phyloP scores from a whole-genome alignment of 2,113 vertebrate genomes.

The Gallinago media region DNA sequence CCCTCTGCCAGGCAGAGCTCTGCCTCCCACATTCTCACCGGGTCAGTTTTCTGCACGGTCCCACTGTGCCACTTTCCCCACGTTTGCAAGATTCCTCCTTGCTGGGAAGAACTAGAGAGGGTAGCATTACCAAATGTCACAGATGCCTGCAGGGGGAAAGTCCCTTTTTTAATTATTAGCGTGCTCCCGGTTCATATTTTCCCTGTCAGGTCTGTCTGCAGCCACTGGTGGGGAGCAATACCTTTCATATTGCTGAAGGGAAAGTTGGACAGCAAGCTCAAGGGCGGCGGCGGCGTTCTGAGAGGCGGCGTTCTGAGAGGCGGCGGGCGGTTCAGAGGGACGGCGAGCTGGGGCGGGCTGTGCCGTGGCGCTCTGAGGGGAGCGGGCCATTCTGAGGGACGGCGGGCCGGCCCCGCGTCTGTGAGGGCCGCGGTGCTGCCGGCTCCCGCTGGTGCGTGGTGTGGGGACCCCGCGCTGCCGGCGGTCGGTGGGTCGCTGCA shows the following conservation, averaged over 20 bases:
- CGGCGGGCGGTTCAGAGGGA: too few species aligned
- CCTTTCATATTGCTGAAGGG: not conserved
- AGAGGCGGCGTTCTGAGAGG: not conserved
- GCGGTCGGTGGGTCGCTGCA: too few species aligned
- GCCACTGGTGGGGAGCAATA: not conserved
- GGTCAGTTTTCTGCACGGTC: not conserved
- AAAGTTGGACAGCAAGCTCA: not conserved
- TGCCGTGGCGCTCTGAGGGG: too few species aligned
- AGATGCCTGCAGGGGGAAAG: constrained; percentile 20
- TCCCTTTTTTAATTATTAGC: constrained; percentile 25
- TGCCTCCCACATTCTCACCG: accelerated
- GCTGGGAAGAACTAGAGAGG: not conserved
- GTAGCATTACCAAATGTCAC: not conserved
- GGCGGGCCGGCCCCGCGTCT: not conserved
- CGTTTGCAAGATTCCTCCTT: not conserved
- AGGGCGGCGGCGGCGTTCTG: too few species aligned
- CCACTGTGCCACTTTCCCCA: accelerated
- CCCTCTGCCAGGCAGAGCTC: not conserved
- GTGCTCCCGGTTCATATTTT: constrained; percentile 11
- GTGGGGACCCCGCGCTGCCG: too few species aligned
- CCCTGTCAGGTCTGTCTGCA: not conserved
- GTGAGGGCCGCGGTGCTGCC: not conserved
- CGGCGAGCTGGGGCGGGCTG: not conserved
- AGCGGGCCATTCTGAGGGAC: not conserved
- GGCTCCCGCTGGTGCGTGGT: too few species aligned